These are phyloP conservation scores for Tipula lateralis DNA, from an alignment of 2,888 invertebrate species.

Conservation along the genomic window DNA sequence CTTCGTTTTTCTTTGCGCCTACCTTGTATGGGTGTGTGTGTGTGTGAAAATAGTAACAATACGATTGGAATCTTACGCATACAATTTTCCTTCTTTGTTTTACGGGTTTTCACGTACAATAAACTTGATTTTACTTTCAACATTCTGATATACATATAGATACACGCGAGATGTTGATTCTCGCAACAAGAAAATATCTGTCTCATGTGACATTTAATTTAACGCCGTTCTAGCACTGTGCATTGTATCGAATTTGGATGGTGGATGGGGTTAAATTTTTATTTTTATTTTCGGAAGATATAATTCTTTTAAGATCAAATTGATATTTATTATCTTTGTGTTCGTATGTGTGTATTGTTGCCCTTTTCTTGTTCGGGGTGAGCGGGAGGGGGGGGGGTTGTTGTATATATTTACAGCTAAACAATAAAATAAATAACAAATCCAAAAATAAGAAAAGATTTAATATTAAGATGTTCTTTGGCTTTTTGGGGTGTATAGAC, in stretches of 20 bases:
- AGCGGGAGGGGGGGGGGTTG: not conserved
- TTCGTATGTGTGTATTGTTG: not conserved
- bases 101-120: not conserved
- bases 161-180: not conserved
- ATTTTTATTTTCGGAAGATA: not conserved
- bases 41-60: not conserved
- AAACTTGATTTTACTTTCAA: not conserved
- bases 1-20: not conserved
- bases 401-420: not conserved
- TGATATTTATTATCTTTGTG: constrained; percentile 11
- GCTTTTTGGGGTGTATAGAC: too few relatives aligned
- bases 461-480: not conserved
- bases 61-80: not conserved
- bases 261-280: not conserved
- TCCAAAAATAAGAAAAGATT: not conserved
- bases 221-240: not conserved
- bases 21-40: too few relatives aligned
- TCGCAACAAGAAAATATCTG: not conserved
- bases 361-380: not conserved
- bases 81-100: not conserved
- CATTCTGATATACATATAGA: not conserved
- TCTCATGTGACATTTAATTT: constrained; percentile 1
- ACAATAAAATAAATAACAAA: constrained; percentile 14
- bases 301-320: not conserved
- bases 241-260: not conserved